Conservation (phyloP, 2,888 invertebrate species). For the Synergus umbraculus region DNA sequence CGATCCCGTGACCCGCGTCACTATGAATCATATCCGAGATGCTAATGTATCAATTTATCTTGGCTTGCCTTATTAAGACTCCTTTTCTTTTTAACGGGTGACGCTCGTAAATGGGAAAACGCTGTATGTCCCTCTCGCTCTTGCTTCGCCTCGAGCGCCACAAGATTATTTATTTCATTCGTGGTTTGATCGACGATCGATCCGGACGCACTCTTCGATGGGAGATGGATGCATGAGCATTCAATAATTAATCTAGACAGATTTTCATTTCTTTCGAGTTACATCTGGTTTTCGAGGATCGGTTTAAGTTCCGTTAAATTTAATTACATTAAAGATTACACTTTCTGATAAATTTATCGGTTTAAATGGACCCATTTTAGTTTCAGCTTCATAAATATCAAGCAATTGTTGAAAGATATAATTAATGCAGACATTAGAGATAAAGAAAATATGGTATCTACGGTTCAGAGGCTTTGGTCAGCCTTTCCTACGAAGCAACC, state of each 20-base stretch:
- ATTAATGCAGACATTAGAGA: background rate
- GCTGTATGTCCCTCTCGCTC: constrained; percentile 34
- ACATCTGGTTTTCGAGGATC: no score
- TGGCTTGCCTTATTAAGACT: constrained; percentile 58
- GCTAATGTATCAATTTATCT: constrained; percentile 75
- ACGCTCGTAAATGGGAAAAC: constrained; percentile 55
- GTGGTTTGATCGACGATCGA: constrained; percentile 26
- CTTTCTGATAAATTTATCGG: no score
- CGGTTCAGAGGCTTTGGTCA: background rate
- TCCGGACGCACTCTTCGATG: no score
- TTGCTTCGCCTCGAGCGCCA: background rate
- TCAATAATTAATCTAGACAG: background rate
- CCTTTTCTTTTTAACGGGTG: constrained; percentile 54
- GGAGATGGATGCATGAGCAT: background rate
- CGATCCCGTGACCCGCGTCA: constrained; percentile 61
- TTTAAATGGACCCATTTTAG: no score
- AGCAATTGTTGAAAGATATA: background rate
- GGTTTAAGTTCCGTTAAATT: no score
- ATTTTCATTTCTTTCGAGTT: background rate
- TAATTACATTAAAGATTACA: no score
- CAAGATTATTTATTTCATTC: background rate
- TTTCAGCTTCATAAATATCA: background rate
- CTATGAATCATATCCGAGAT: constrained; percentile 72
- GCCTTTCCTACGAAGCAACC: constrained; percentile 15
- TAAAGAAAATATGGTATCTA: constrained; percentile 15